phyloP scores from a whole-genome alignment of 2,888 invertebrate genomes.

The Drosophila demipolita region DNA sequence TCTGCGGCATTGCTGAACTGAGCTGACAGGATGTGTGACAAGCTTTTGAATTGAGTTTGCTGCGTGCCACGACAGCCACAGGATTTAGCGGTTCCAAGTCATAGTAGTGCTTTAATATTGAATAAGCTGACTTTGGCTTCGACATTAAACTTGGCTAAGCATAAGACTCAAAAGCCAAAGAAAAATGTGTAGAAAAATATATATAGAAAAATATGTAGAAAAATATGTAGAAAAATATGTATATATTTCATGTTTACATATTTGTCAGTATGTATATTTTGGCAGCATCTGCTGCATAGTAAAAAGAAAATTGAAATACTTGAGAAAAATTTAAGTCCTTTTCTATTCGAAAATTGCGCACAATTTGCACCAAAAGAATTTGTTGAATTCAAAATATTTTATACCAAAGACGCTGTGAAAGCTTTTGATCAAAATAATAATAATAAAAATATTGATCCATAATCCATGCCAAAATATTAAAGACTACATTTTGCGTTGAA shows the following conservation, averaged over 20 bases:
- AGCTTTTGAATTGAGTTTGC: constrained; percentile 57
- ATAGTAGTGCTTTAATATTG: constrained; percentile 64
- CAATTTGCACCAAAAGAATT: background rate
- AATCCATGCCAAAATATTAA: background rate
- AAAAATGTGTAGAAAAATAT: background rate
- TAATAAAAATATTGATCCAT: background rate
- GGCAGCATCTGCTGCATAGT: background rate
- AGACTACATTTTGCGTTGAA: background rate
- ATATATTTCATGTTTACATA: background rate
- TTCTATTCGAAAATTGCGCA: background rate
- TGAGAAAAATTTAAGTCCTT: background rate
- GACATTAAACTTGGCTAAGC: constrained; percentile 36
- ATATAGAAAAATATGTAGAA: background rate
- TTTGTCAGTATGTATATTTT: background rate
- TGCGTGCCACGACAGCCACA: constrained; percentile 67
- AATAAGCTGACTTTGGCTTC: constrained; percentile 61
- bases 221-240: background rate
- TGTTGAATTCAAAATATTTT: background rate
- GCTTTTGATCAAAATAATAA: background rate
- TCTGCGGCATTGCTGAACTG: constrained; percentile 8
- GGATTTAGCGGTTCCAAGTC: constrained; percentile 64
- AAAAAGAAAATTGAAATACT: background rate
- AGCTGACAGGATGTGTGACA: constrained; percentile 68
- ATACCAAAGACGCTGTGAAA: background rate
- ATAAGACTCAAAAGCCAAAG: background rate